Evolutionary conservation across 2,888 invertebrate species (phyloP).

Genomic region (Sesamia inferens): DNA sequence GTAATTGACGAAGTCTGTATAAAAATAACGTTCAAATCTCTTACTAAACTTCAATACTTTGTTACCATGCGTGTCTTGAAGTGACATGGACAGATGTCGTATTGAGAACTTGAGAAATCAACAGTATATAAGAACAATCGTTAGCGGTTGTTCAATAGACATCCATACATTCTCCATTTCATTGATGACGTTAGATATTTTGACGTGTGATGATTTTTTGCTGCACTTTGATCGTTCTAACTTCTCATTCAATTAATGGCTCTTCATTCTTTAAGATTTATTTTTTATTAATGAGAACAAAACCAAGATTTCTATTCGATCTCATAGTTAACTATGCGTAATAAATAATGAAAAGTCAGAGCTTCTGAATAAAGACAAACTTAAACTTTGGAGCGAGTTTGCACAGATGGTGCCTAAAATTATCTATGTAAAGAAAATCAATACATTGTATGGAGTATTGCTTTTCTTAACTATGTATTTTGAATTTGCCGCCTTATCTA

Average conservation of each 20-base stretch:
- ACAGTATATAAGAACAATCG: conserved; percentile 35
- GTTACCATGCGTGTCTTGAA: conserved; percentile 6
- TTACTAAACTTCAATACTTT: conserved; percentile 16
- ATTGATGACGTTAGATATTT: conserved; percentile 26
- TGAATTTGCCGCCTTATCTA: too few relatives aligned
- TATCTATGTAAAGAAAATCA: too few relatives aligned
- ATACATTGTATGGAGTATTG: too few relatives aligned
- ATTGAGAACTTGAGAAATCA: conserved; percentile 27
- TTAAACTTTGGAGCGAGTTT: neutral
- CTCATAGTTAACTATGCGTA: neutral
- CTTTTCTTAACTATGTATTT: too few relatives aligned
- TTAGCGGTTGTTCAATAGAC: conserved; percentile 6
- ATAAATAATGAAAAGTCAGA: neutral
- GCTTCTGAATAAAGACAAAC: neutral
- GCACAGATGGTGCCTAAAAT: conserved; percentile 9
- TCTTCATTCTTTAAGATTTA: neutral
- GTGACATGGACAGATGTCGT: conserved; percentile 12
- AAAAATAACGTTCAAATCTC: conserved; percentile 2
- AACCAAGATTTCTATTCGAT: neutral
- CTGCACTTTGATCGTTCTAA: neutral
- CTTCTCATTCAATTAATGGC: conserved; percentile 3
- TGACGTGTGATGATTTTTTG: conserved; percentile 39
- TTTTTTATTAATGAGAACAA: neutral
- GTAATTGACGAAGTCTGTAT: neutral
- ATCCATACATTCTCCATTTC: conserved; percentile 33